Conservation (phyloP, 2,888 invertebrate species). For the Leptinotarsa tumamoca region DNA sequence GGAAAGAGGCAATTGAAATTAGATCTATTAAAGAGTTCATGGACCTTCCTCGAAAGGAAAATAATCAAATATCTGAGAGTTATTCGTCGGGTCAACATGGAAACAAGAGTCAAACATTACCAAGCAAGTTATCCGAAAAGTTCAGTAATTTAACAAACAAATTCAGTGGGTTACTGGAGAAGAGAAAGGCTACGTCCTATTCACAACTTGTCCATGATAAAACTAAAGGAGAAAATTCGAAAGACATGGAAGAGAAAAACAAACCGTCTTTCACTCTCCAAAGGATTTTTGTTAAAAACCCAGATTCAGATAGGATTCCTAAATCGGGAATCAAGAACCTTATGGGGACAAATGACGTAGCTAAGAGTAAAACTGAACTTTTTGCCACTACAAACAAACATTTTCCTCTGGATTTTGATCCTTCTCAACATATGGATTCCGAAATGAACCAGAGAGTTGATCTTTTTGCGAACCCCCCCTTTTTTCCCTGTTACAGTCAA, state of each 20-base stretch:
- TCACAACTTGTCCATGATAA: slow-evolving; percentile 33
- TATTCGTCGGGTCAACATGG: slow-evolving; percentile 32
- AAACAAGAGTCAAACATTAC: slow-evolving; percentile 52
- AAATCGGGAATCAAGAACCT: slow-evolving; percentile 35
- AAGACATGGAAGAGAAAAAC: slow-evolving; percentile 36
- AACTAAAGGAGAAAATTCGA: neutral
- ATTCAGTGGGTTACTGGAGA: slow-evolving; percentile 53
- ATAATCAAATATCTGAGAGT: slow-evolving; percentile 18
- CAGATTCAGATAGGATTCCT: slow-evolving; percentile 46
- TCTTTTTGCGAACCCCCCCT: slow-evolving; percentile 62
- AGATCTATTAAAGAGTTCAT: slow-evolving; percentile 64
- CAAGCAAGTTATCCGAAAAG: slow-evolving; percentile 49
- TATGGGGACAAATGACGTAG: slow-evolving; percentile 50
- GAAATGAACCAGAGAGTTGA: slow-evolving; percentile 52
- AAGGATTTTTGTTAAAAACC: slow-evolving; percentile 60
- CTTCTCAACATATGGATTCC: slow-evolving; percentile 25
- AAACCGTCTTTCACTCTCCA: slow-evolving; percentile 62
- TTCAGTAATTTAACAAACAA: slow-evolving; percentile 52
- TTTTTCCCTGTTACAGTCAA: slow-evolving; percentile 60
- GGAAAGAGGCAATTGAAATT: slow-evolving; percentile 69
- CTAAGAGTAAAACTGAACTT: slow-evolving; percentile 57
- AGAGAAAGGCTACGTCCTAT: slow-evolving; percentile 50
- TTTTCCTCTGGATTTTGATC: slow-evolving; percentile 61
- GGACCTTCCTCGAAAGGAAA: slow-evolving; percentile 48
- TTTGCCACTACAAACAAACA: slow-evolving; percentile 57